Conservation (phyloP, 2,113 vertebrate genomes). For the Tinamus guttatus region DNA sequence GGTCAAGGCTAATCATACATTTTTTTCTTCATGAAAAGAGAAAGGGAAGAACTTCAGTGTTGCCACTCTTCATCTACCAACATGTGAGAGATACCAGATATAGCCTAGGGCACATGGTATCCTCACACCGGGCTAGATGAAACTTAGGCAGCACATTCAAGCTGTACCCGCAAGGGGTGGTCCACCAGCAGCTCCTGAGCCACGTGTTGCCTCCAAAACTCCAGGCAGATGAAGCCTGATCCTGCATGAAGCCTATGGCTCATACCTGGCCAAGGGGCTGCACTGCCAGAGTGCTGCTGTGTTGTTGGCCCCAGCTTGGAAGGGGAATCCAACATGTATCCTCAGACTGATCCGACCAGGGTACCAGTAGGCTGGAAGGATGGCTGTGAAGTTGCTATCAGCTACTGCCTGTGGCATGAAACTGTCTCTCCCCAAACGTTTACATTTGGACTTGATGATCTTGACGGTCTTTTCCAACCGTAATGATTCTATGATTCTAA, state of each 20-base stretch:
- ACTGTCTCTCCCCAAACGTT: too few relatives aligned
- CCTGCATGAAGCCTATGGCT: background rate
- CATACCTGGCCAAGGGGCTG: too few relatives aligned
- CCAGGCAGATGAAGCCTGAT: background rate
- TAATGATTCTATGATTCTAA: too few relatives aligned
- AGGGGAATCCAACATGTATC: rapidly evolving
- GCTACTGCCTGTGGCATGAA: background rate
- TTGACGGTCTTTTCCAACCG: too few relatives aligned
- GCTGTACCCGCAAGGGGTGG: background rate
- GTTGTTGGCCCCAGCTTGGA: rapidly evolving
- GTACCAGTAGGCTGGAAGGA: background rate
- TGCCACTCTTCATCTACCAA: background rate
- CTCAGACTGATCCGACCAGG: background rate
- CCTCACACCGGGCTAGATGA: background rate
- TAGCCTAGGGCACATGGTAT: rapidly evolving
- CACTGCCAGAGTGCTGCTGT: background rate
- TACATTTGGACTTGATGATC: too few relatives aligned
- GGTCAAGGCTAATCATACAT: rapidly evolving
- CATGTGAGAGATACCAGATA: background rate
- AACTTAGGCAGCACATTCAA: background rate
- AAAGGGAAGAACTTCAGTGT: background rate
- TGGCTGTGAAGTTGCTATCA: background rate
- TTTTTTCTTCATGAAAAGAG: background rate
- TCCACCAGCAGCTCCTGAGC: background rate
- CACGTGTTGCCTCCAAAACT: background rate